phyloP scores from a whole-genome alignment of 2,888 invertebrate species.

The Lasioglossum zephyrum region DNA sequence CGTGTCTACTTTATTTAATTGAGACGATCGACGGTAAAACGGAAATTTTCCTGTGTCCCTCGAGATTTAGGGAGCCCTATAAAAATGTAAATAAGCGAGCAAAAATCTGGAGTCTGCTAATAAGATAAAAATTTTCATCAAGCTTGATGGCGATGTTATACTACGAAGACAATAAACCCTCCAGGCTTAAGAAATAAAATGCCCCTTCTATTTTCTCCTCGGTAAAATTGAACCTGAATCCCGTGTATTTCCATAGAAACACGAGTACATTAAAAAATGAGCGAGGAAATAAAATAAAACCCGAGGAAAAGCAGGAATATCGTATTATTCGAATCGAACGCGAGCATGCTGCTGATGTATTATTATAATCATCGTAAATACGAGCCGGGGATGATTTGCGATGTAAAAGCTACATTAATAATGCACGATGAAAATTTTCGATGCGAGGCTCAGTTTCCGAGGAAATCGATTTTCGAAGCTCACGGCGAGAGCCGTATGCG shows the following conservation, averaged over 20 bases:
- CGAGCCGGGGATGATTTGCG: background rate
- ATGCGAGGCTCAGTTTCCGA: background rate
- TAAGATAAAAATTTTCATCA: background rate
- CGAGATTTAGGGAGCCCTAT: background rate
- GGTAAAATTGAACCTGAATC: background rate
- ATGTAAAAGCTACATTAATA: background rate
- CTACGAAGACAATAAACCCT: background rate
- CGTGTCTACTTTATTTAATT: background rate
- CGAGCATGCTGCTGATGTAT: background rate
- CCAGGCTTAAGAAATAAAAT: background rate
- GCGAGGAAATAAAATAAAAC: background rate
- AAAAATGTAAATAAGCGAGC: background rate
- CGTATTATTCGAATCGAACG: background rate
- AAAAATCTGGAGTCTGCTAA: background rate
- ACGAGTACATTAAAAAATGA: background rate
- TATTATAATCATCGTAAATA: background rate
- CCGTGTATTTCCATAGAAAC: background rate
- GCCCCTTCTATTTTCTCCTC: background rate
- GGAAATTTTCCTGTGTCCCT: background rate
- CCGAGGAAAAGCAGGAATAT: background rate
- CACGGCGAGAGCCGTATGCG: background rate
- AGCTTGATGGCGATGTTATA: background rate
- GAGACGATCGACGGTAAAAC: background rate
- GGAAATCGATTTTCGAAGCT: constrained; percentile 1
- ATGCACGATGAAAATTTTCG: background rate